Evolutionary conservation across 1,140 invertebrate species (phyloP), one percentile per base, ranked within the genome.

Genomic region (Leptinotarsa texana): DNA sequence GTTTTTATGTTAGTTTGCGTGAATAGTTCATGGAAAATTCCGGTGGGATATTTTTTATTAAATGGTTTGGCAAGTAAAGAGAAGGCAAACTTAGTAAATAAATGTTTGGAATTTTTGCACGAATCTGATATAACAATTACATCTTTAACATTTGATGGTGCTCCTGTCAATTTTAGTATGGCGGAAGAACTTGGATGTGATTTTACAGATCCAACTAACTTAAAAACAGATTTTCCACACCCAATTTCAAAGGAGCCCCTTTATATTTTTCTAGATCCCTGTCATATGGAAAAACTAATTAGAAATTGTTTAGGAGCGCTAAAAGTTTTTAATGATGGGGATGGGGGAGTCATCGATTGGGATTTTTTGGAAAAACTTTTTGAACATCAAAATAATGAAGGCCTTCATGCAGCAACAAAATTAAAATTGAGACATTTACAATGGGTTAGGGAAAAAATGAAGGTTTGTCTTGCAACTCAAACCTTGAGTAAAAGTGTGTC

Each of bases 21-120:
- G 6, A 85, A 84, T 77, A 74, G 68, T 18, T 49, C 24, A 11
- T 85, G 80, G 80, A 86, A 86, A 75, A 71, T 78, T n/a, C 65
- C 69, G 57, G 27, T 77, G 21, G 71, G 49, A 4, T 79, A 79
- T 70, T 79, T 77, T 63, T 57, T 77, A 6, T 47, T 74, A 6
- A 51, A 66, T 72, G 73, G 65, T n/a, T 27, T 77, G 42, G 6
- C 68, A 66, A 69, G 66, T 21, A 21, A 13, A n/a, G 63, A 77
- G 72, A 69, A 63, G 22, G 71, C 76, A 13, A 48, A 66, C 3
- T 65, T 79, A 8, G 62, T 79, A 51, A 77, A 66, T 62, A 21
- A 70, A 63, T 75, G 70, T 51, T 62, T 79, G 13, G 49, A 65
- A 63, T 63, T 77, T 57, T 3, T 79, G 4, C 22, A 75, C 22